A percentile compares a stretch with the other conserved stretches of the same genome.
Evolutionary conservation across 2,888 invertebrate species (phyloP).

Genomic region (Barypeithes pellucidus): DNA sequence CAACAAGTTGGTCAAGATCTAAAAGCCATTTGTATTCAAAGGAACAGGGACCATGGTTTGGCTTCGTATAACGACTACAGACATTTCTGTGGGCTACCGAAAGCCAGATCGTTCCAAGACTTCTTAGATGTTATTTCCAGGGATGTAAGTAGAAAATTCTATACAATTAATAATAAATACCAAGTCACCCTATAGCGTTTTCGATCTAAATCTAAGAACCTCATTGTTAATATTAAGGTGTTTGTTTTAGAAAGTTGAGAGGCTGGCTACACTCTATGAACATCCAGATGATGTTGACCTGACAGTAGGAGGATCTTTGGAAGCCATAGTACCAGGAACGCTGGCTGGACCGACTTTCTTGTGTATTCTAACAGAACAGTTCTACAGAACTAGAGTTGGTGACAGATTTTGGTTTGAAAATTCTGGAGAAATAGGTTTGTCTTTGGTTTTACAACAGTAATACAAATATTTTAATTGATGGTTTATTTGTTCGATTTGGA

Average conservation of each 20-base stretch:
- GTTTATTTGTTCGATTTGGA: too few species aligned
- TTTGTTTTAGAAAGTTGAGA: conserved; percentile 78
- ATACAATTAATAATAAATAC: too few species aligned
- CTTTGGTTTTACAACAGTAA: too few species aligned
- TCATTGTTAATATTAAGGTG: too few species aligned
- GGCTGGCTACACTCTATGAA: conserved; percentile 78
- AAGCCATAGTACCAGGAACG: conserved; percentile 83
- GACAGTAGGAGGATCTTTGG: conserved; percentile 88
- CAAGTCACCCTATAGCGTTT: too few species aligned
- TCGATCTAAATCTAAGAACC: too few species aligned
- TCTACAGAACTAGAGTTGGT: conserved; percentile 87
- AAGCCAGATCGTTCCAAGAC: conserved; percentile 80
- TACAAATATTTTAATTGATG: too few species aligned
- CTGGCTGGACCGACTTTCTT: conserved; percentile 90
- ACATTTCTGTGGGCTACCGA: conserved; percentile 82
- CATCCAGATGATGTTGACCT: conserved; percentile 88
- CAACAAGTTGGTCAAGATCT: conserved; percentile 86
- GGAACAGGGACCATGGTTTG: conserved; percentile 90
- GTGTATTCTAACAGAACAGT: conserved; percentile 91
- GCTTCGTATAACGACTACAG: conserved; percentile 86
- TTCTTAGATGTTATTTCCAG: conserved; percentile 79
- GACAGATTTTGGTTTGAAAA: conserved; percentile 92
- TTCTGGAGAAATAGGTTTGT: conserved; percentile 72
- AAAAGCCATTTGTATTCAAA: conserved; percentile 87
- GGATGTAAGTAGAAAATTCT: conserved; percentile 71